A percentile compares a stretch with the other conserved stretches of the same genome.
Conservation (phyloP, 2,113 vertebrate species). For the Perccottus glenii region DNA sequence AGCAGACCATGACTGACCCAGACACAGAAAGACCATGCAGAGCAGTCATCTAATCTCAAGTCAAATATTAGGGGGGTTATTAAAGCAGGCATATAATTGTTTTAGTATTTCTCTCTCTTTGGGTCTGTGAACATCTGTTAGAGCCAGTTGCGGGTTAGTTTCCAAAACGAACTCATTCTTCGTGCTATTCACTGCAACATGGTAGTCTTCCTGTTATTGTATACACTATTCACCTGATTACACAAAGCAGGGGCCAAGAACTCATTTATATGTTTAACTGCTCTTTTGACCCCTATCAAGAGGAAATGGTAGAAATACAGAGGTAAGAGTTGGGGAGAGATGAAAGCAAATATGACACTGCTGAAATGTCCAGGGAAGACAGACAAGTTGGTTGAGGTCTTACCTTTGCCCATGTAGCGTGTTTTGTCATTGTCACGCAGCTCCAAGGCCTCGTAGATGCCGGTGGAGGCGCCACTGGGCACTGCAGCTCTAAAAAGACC, state of each 20-base stretch:
- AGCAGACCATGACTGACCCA: constrained; percentile 88
- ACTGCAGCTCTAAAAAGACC: constrained; percentile 97
- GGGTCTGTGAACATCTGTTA: constrained; percentile 71
- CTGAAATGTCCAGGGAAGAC: neutral
- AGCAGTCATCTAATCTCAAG: constrained; percentile 60
- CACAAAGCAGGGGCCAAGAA: constrained; percentile 96
- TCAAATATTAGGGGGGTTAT: neutral
- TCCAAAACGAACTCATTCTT: constrained; percentile 69
- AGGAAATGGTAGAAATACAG: constrained; percentile 40
- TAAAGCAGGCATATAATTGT: neutral
- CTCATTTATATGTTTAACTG: constrained; percentile 98
- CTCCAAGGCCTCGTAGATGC: constrained; percentile 97
- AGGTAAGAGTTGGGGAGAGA: constrained; percentile 21
- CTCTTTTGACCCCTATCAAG: constrained; percentile 94
- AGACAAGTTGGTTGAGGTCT: neutral
- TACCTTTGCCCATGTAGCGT: constrained; percentile 96
- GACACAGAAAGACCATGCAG: constrained; percentile 67
- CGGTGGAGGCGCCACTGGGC: constrained; percentile 96
- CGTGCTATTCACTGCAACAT: constrained; percentile 79
- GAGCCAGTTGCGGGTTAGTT: constrained; percentile 79
- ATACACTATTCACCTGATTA: constrained; percentile 91
- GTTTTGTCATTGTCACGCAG: constrained; percentile 99
- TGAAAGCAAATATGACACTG: neutral
- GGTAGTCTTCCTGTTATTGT: constrained; percentile 43
- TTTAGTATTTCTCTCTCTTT: neutral